Evolutionary conservation across 2,113 vertebrate species (phyloP).

Genomic region (Anser cygnoides): DNA sequence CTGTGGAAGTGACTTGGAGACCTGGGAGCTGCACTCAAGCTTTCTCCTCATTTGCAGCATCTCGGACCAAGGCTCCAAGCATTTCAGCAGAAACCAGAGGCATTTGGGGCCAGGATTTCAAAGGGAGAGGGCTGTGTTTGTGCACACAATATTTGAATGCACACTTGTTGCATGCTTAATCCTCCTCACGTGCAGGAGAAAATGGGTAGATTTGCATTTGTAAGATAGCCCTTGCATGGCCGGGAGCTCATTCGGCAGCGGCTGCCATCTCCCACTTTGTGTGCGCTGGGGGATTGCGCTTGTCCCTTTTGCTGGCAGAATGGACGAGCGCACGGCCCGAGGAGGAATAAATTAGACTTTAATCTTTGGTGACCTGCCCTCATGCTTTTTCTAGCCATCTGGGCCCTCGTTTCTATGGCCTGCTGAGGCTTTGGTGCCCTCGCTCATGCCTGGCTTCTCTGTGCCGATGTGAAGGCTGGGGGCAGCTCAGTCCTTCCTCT

Average conservation of each 20-base stretch:
- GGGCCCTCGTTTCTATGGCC: background rate
- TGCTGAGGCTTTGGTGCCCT: background rate
- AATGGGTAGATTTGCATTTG: conserved; percentile 50
- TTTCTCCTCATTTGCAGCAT: background rate
- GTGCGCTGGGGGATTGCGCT: background rate
- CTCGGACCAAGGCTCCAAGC: background rate
- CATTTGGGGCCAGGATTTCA: background rate
- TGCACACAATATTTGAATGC: conserved; percentile 50
- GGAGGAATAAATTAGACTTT: conserved; percentile 30
- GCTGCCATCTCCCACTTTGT: conserved; percentile 11
- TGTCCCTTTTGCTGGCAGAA: background rate
- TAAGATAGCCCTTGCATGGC: background rate
- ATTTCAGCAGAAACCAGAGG: background rate
- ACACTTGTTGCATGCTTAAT: conserved; percentile 15
- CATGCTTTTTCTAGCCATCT: background rate
- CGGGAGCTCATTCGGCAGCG: background rate
- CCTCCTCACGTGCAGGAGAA: background rate
- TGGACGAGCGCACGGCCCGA: background rate
- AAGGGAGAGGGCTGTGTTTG: conserved; percentile 14
- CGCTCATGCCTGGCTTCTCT: background rate
- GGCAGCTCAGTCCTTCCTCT: background rate
- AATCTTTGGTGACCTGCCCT: conserved; percentile 2
- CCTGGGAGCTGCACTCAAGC: background rate
- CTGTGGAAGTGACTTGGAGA: background rate
- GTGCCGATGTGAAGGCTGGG: background rate